Evolutionary conservation across 2,888 invertebrate genomes (phyloP).

Genomic region (Nemotelus pantherinus): DNA sequence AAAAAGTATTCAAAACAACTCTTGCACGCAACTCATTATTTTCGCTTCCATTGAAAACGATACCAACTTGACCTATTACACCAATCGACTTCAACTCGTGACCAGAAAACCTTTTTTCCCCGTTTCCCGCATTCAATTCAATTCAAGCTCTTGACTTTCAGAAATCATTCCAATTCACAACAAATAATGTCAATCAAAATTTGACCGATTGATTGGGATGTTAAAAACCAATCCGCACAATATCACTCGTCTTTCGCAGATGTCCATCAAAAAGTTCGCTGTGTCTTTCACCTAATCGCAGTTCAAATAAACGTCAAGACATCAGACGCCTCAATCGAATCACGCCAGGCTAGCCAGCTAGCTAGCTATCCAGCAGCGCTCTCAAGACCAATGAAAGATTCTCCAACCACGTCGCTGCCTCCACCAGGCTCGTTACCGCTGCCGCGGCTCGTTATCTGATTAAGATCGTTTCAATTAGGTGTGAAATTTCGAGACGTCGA

Average conservation of each 20-base stretch:
- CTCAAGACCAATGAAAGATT: background rate
- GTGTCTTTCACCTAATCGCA: slow-evolving; percentile 15
- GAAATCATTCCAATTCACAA: background rate
- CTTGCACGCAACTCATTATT: too few species aligned
- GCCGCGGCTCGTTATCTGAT: slow-evolving; percentile 14
- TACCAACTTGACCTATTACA: too few species aligned
- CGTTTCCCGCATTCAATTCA: too few species aligned
- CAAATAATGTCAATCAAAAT: slow-evolving; percentile 33
- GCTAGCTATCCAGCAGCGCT: background rate
- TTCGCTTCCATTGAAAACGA: too few species aligned
- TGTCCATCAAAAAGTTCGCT: slow-evolving; percentile 5
- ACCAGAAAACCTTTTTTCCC: too few species aligned
- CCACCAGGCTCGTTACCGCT: background rate
- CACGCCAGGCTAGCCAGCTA: background rate
- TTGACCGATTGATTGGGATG: slow-evolving; percentile 26
- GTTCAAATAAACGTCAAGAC: slow-evolving; percentile 30
- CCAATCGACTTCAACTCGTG: too few species aligned
- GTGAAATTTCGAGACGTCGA: slow-evolving; percentile 24
- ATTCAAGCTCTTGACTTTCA: too few species aligned
- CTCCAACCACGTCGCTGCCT: background rate
- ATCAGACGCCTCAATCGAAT: slow-evolving; percentile 16
- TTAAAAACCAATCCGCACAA: background rate
- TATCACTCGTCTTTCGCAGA: background rate
- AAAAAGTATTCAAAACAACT: too few species aligned
- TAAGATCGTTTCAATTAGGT: slow-evolving; percentile 34